Percentiles rank a stretch among this genome's conserved stretches.
Conservation (phyloP, 35 echinoderm and acorn worm species). For the Lytechinus pictus region DNA sequence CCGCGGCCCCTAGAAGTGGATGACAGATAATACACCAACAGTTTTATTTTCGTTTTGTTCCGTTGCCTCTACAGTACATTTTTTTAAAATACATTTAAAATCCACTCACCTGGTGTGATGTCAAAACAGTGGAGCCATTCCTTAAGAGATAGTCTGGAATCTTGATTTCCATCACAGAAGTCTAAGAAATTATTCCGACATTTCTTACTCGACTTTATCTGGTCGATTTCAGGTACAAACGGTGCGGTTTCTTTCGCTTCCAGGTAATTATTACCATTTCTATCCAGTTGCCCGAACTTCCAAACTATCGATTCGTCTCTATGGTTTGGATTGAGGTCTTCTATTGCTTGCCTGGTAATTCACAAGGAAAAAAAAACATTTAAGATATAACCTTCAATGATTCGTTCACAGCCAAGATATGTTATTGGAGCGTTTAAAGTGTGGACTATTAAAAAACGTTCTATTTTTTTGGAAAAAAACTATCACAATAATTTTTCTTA, state of each 20-base stretch:
- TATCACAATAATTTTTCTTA: too few relatives aligned
- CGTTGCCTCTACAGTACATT: background rate
- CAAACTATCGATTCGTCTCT: constrained; percentile 48
- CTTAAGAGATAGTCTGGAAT: constrained; percentile 47
- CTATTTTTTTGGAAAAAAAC: too few relatives aligned
- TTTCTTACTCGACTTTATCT: constrained; percentile 52
- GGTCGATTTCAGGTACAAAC: constrained; percentile 42
- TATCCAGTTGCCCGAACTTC: constrained; percentile 67
- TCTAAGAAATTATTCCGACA: constrained; percentile 64
- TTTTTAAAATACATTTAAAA: background rate
- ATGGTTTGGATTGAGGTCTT: background rate
- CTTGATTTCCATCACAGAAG: constrained; percentile 58
- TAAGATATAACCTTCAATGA: too few relatives aligned
- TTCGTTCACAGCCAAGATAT: too few relatives aligned
- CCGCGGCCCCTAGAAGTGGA: too few relatives aligned
- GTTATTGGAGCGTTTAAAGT: too few relatives aligned
- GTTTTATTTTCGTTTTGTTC: background rate
- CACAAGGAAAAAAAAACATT: background rate
- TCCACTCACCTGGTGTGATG: constrained; percentile 52
- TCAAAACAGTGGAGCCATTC: constrained; percentile 69
- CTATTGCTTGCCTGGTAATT: background rate
- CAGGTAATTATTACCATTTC: constrained; percentile 54
- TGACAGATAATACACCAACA: background rate
- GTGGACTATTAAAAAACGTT: too few relatives aligned
- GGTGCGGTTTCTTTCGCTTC: constrained; percentile 49